A percentile compares a stretch with the other conserved stretches of the same genome.
Evolutionary conservation across 2,113 vertebrate species (phyloP).

Genomic region (Xenus cinereus): DNA sequence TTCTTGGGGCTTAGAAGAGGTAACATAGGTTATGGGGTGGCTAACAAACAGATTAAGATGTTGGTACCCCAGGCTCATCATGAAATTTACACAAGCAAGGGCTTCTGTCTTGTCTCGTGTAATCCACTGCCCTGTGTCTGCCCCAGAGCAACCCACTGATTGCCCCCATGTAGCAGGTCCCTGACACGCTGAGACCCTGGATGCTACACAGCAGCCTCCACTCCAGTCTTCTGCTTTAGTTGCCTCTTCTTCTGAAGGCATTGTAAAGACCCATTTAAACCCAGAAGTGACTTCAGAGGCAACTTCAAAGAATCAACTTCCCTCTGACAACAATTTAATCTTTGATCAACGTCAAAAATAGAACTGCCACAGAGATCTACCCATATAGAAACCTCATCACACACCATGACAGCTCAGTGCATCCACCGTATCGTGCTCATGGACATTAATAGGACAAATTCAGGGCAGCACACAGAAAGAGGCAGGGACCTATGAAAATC

Average conservation of each 20-base stretch:
- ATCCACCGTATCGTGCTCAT: background rate
- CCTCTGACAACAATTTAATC: background rate
- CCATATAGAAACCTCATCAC: background rate
- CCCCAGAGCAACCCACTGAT: background rate
- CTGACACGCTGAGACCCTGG: accelerated
- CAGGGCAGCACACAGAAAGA: background rate
- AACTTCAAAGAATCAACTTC: background rate
- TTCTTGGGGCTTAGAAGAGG: background rate
- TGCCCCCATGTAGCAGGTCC: accelerated
- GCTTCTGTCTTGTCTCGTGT: background rate
- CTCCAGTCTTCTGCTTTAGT: background rate
- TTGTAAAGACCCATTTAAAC: background rate
- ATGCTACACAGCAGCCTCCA: background rate
- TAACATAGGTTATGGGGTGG: background rate
- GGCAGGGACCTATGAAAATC: background rate
- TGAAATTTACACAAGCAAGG: background rate
- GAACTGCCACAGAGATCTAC: background rate
- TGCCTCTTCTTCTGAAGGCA: background rate
- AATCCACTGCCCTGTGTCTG: accelerated
- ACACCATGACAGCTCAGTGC: accelerated
- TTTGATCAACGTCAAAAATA: background rate
- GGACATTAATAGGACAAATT: background rate
- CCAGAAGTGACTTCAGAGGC: background rate
- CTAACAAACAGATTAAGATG: background rate
- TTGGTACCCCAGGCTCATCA: background rate